A percentile compares a stretch with the other conserved stretches of the same genome.
Evolutionary conservation across 2,797 vertebrate genomes (phyloP).

Genomic region (Onychomys arenicola): DNA sequence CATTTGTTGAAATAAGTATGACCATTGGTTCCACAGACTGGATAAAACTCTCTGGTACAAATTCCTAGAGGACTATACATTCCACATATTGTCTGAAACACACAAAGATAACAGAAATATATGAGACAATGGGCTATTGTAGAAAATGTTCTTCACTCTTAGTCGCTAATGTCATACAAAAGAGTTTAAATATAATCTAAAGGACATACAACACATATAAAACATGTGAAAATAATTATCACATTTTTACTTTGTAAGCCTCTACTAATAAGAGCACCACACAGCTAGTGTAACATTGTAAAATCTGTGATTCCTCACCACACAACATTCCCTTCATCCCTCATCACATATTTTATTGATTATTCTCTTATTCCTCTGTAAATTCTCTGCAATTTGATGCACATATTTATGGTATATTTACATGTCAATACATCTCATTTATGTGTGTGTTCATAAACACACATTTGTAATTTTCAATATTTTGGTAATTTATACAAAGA

Average conservation of each 20-base stretch:
- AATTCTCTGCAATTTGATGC: neutral
- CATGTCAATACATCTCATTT: neutral
- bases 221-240: neutral
- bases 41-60: neutral
- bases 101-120: neutral
- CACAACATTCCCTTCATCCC: neutral
- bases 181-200: neutral
- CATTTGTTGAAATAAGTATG: neutral
- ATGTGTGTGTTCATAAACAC: neutral
- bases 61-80: accelerated
- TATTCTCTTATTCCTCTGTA: neutral
- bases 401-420: neutral
- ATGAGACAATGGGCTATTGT: neutral
- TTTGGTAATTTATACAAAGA: neutral
- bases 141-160: neutral
- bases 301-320: neutral
- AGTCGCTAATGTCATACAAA: neutral
- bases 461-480: neutral
- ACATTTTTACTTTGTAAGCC: neutral
- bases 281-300: neutral
- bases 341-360: neutral
- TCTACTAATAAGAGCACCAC: neutral
- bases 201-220: neutral
- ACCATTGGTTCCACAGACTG: neutral
- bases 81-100: neutral